Evolutionary conservation across 2,888 invertebrate genomes (phyloP), one percentile per base, ranked within the genome.

Genomic region (Caenorhabditis panamensis): DNA sequence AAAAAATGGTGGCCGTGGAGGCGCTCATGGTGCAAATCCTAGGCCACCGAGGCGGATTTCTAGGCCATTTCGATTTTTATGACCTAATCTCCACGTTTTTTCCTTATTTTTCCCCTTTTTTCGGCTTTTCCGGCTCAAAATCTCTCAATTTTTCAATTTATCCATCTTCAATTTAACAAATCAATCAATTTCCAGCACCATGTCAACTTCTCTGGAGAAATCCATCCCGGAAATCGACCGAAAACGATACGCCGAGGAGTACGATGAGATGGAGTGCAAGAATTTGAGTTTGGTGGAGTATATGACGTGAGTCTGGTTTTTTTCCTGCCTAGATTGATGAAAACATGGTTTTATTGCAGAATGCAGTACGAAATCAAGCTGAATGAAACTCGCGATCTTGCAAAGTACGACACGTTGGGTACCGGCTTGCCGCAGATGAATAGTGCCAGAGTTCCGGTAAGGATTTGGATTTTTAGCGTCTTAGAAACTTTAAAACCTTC

Each of bases 201-300:
- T n/a, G n/a, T n/a, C n/a, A n/a, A n/a, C n/a, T n/a, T n/a, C n/a
- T n/a, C n/a, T 41, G 11, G 13, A 11, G 6, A 0, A 56, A 54
- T 13, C 13, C 5, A 31, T 72, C 4, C 16, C 63, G 6, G 72
- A 72, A 31, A 6, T 20, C 18, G 44, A 56, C 16, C 59, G 4
- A 20, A n/a, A 18, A 2, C 44, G 26, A 8, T 37, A 61, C n/a
- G n/a, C 0, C 1, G 2, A 6, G 9, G 47, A 53, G 1, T 75
- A 75, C 28, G 41, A 66, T 9, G 59, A n/a, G 0, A n/a, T 75
- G 13, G 61, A 75, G 59, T 66, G 61, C 18, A 75, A 75, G 47
- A 75, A 75, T 28, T 37, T 75, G 0, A 58, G 41, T 8, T 31
- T 75, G 1, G 51, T 22, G 5, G 51, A 61, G 16, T 75, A 53